Base-by-base conservation (phyloP, 1,140 invertebrate genomes). In the Diorhabda carinulata region DNA sequence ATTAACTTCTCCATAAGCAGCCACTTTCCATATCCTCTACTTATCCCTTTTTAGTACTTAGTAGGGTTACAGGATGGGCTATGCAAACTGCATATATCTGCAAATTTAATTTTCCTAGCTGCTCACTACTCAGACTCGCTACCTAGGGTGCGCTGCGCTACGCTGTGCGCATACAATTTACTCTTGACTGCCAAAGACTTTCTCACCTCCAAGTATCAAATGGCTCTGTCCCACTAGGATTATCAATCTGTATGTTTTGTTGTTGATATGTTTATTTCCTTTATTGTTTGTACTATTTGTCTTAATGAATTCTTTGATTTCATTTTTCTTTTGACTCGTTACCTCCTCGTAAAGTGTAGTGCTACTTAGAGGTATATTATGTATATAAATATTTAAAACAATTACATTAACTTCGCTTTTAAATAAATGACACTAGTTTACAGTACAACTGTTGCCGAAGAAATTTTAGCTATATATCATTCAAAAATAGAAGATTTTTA, bases 121-220 rank as follows among this genome's bases (percentile, higher is more conserved):
- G 47, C 4, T 72, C 75, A 71, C 70, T 76, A 75, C 67, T 76
- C 68, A 72, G 70, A 71, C 73, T 75, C 71, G 67, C 73, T 76
- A 72, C 72, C 70, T 75, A 71, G 69, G 70, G 73, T 71, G 75
- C 66, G 73, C 73, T 71, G 67, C 25, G 25, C 25, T 25, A 25
- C 25, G n/a, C n/a, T 52, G 71, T 64, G 73, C 70, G 71, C 67
- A 25, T 25, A 25, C 73, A 68, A 72, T 60, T 76, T 69, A 73
- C 73, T 76, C 73, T 77, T 78, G 72, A 71, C 68, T 77, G 75
- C 75, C 69, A 77, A 78, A 74, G 74, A 78, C 77, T 76, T 77
- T 77, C 76, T 78, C 79, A 82, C 81, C 82, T 83, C 82, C 82
- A 83, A 83, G 82, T 83, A 83, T 83, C 82, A 83, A 82, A 80